Base-by-base conservation (phyloP, 2,888 invertebrate species). In the Fissipunctia ypsillon region DNA sequence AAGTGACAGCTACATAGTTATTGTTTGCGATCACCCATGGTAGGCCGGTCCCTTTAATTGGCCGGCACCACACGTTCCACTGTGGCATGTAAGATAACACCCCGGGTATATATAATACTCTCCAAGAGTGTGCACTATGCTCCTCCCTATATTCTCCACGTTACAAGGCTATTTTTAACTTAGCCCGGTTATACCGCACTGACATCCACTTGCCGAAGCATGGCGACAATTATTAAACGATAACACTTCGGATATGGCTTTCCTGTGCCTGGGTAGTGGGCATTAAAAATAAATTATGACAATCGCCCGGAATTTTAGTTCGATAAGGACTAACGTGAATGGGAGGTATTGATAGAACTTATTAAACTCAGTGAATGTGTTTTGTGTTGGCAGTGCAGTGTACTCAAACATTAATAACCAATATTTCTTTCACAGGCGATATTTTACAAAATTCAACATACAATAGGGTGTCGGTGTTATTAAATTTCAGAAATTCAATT, bases 1-100 rank as follows among this genome's bases (percentile, higher is more conserved):
- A 76, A 84, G 78, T 78, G 85, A 85, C 85, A 87, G 86, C 88
- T 87, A n/a, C n/a, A n/a, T n/a, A 88, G 83, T 80, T 84, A 87
- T 87, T 88, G 84, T 85, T 78, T 74, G 76, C 81, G 69, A 77
- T 76, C 77, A 81, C 81, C 68, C 83, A 66, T 75, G 75, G 83
- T 81, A 68, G 78, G 80, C 75, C 78, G 86, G 84, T 74, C 83
- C 85, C 78, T 88, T 90, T 92, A 92, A 92, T 92, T 92, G 92
- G 90, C 90, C 85, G 83, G 74, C 88, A 85, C 80, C 72, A 83
- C 86, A 84, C 85, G 76, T 68, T 76, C 78, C 69, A 73, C 74
- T 74, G 43, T 85, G 84, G 85, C 88, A 85, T 87, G 87, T 80
- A 84, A 90, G 90, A 92, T 91, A 91, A 90, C 87, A 69, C 83